Base-by-base conservation (phyloP, 2,888 invertebrate species). In the Pseudolycoriella hygida region DNA sequence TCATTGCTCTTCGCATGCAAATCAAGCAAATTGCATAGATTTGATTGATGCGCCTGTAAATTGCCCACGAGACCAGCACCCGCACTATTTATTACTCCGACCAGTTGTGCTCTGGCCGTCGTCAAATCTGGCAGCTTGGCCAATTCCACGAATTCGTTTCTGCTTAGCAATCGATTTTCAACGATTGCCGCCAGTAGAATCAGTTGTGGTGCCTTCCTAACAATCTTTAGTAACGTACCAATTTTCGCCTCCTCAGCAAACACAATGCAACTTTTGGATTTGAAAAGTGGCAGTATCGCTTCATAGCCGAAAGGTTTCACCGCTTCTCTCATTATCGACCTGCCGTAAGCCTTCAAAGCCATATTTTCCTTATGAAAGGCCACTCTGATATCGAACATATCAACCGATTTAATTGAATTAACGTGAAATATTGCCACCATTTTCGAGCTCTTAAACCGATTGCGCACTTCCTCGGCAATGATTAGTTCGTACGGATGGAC, bases 171-270 rank as follows among this genome's bases (percentile, higher is more conserved):
- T 47, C 67, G 70, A 41, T 77, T 76, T 54, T 87, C 76, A 43
- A 80, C 70, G 48, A 86, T 75, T n/a, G 77, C 86, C 73, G 83
- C 82, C 60, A 88, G 60, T 17, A 87, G 64, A 51, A 80, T 60
- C 54, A 83, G 63, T 57, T 82, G 77, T 1, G 82, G 82, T 50
- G 75, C 70, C 57, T 78, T 84, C 48, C 75, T 82, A 4, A 77
- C 59, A 38, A 80, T 70, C 59, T 75, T 78, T 32, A 80, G 59
- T 55, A 87, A 57, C 52, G 70, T 68, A 10, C 60, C 60, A 32
- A 77, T 70, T 55, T 76, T 72, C 30, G 73, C 68, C 42, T 81
- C 76, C 45, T 75, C 70, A 39, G 81, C 76, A 62, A 86, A 87
- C 40, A 86, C 71, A 2, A 80, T 68, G 50, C 74, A 70, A 57